Evolutionary conservation across 2,797 vertebrate genomes (phyloP), one percentile per base, ranked within the genome.

Genomic region (Rhodeus uyekii): DNA sequence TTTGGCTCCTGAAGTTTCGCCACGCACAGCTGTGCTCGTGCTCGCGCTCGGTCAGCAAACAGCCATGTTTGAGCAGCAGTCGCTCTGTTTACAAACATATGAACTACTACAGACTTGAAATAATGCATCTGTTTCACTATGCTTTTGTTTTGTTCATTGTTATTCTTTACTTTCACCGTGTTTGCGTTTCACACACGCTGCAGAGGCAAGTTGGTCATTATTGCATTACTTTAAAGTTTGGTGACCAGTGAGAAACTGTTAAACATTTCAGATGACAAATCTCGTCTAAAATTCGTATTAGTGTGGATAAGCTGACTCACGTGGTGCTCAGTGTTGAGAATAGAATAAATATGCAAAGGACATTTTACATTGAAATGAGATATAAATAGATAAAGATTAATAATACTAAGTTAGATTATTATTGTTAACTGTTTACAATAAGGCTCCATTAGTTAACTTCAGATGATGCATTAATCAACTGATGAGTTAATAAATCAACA

Each of bases 11-110:
- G 55, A 61, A 72, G 55, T 48, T n/a, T 63, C 27, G 32, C 55
- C 50, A 39, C 65, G 24, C 68, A 50, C 78, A 81, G 68, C 69
- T 81, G 79, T 63, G 60, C 10, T 29, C 18, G 32, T 81, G 58
- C 69, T 63, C 69, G 39, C 64, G 69, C 68, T 14, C 68, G 8
- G 42, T 64, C 65, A 71, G 74, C 69, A 80, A 38, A 44, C 58
- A 71, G 60, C 53, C 34, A 76, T 82, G n/a, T 82, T 63, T 24
- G 18, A 18, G 46, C 48, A 19, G 10, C 38, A 38, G 53, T 65
- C 36, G 44, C 22, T 74, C 29, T 72, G 48, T 86, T 60, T 58
- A 34, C 27, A 14, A 42, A n/a, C 19, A 16, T 50, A 27, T n/a
- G n/a, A n/a, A n/a, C n/a, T n/a, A n/a, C n/a, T n/a, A n/a, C n/a